A percentile compares a stretch with the other conserved stretches of the same genome.
These are phyloP conservation scores for Auanema sp. DNA, from an alignment of 2,888 invertebrate genomes.

Conservation along the genomic window DNA sequence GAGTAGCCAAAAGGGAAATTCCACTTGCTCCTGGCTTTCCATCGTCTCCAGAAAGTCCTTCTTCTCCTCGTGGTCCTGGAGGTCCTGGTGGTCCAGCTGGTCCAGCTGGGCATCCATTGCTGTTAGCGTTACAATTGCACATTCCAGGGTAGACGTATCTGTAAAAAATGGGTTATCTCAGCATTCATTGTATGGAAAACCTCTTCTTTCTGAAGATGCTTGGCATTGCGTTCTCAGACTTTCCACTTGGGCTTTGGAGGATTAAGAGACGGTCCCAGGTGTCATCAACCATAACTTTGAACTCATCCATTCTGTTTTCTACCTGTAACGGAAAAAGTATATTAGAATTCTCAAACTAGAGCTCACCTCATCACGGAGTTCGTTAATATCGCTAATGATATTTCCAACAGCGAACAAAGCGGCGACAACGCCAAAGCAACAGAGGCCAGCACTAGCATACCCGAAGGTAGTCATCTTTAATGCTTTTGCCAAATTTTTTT, in stretches of 20 bases:
- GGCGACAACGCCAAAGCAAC: conserved; percentile 38
- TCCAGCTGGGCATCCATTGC: conserved; percentile 48
- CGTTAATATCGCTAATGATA: conserved; percentile 47
- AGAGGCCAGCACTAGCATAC: conserved; percentile 36
- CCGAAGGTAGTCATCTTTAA: conserved; percentile 32
- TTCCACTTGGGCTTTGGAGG: conserved; percentile 44
- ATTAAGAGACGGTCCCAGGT: conserved; percentile 48
- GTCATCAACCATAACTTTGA: conserved; percentile 44
- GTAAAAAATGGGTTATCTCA: neutral
- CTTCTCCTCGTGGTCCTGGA: conserved; percentile 43
- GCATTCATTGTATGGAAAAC: neutral
- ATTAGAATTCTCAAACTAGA: too few relatives aligned
- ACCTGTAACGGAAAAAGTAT: conserved; percentile 8
- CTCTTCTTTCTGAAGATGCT: conserved; percentile 36
- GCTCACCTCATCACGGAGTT: conserved; percentile 37
- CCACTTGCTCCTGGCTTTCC: conserved; percentile 43
- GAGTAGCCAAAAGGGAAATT: conserved; percentile 40
- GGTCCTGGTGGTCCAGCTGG: conserved; percentile 46
- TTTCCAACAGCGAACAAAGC: conserved; percentile 39
- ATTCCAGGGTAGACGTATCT: conserved; percentile 44
- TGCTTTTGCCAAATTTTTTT: conserved; percentile 6
- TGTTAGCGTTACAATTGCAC: conserved; percentile 44
- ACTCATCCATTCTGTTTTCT: conserved; percentile 21
- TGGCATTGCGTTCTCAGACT: conserved; percentile 38
- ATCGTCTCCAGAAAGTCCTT: conserved; percentile 40